phyloP scores from a whole-genome alignment of 1,140 invertebrate species.

The Ctenoplectra terminalis region DNA sequence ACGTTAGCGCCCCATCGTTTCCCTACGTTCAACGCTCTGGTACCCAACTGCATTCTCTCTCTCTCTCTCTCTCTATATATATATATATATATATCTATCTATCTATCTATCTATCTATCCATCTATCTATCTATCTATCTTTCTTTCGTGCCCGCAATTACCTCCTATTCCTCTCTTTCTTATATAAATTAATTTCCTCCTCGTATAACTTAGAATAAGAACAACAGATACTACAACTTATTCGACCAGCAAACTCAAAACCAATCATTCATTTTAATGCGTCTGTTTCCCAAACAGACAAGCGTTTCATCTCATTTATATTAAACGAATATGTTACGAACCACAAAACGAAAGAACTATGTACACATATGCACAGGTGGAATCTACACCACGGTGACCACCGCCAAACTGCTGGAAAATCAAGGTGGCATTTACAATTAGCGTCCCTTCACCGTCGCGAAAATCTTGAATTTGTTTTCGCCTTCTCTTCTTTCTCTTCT shows the following conservation, averaged over 20 bases:
- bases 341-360: slow-evolving; percentile 25
- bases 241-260: neutral
- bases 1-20: slow-evolving; percentile 49
- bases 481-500: too few species aligned
- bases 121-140: too few species aligned
- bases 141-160: neutral
- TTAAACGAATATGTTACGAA: neutral
- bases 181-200: neutral
- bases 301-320: too few species aligned
- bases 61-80: too few species aligned
- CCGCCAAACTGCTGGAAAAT: slow-evolving; percentile 20
- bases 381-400: slow-evolving; percentile 77
- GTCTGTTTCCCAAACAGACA: too few species aligned
- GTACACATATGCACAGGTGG: slow-evolving; percentile 68
- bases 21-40: slow-evolving; percentile 29
- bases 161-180: neutral
- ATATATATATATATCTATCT: too few species aligned
- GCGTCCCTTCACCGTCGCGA: neutral
- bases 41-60: neutral
- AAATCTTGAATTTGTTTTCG: too few species aligned
- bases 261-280: too few species aligned
- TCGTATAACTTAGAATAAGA: neutral
- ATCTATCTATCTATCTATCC: too few species aligned
- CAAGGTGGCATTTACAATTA: too few species aligned
- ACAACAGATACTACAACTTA: too few species aligned